Conservation (phyloP, 2,797 vertebrate genomes). For the Spea hammondii region DNA sequence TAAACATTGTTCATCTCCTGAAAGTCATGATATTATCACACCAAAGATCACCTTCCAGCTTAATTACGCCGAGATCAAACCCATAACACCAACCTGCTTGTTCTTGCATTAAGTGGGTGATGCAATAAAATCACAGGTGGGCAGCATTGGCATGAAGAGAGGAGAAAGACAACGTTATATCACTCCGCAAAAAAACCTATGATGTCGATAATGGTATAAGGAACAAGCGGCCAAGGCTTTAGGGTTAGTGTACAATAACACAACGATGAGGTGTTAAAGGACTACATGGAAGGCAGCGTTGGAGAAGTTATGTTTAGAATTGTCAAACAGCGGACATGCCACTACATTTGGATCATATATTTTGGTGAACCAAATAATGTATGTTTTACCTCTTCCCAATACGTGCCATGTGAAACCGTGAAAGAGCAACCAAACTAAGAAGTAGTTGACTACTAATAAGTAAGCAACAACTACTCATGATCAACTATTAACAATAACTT, state of each 20-base stretch:
- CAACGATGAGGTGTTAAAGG: too few species aligned
- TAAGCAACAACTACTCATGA: too few species aligned
- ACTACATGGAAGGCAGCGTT: neutral
- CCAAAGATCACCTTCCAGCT: constrained; percentile 52
- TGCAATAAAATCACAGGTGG: constrained; percentile 77
- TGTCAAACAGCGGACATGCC: too few species aligned
- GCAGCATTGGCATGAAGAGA: constrained; percentile 72
- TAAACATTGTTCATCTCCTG: neutral
- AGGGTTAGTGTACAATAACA: neutral
- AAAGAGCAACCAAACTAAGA: too few species aligned
- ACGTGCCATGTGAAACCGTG: too few species aligned
- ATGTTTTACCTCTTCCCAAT: too few species aligned
- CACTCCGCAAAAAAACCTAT: neutral
- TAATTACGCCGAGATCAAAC: constrained; percentile 63
- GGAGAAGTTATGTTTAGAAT: too few species aligned
- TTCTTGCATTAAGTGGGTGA: constrained; percentile 83
- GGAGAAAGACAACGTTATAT: constrained; percentile 63
- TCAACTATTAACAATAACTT: too few species aligned
- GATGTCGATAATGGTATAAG: neutral
- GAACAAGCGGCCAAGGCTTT: neutral
- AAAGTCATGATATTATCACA: constrained; percentile 16
- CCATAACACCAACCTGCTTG: constrained; percentile 87
- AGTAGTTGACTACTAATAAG: too few species aligned
- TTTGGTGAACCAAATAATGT: too few species aligned
- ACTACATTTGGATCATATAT: too few species aligned